Evolutionary conservation across 2,888 invertebrate genomes (phyloP).

Genomic region (Catocala fraxini): DNA sequence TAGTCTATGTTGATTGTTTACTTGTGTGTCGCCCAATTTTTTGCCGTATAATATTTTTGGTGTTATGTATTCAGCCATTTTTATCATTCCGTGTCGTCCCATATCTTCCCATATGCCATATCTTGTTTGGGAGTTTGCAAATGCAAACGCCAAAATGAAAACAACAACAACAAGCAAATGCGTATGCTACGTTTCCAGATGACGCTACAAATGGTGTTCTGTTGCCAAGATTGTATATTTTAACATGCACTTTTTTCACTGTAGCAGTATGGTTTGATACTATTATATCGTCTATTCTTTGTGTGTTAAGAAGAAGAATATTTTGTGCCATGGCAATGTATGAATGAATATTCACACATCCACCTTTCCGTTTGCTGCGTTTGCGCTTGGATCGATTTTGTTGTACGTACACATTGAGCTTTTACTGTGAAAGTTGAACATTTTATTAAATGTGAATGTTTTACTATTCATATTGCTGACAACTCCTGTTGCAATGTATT

Average conservation of each 20-base stretch:
- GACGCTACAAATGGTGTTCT: slow-evolving; percentile 44
- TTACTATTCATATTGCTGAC: background rate
- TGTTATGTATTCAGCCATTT: background rate
- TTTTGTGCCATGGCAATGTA: slow-evolving; percentile 40
- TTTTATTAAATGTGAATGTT: slow-evolving; percentile 17
- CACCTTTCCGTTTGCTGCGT: background rate
- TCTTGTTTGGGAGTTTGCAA: slow-evolving; percentile 47
- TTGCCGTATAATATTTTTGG: background rate
- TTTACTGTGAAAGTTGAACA: too few species aligned
- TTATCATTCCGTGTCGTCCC: slow-evolving; percentile 23
- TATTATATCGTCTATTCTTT: slow-evolving; percentile 41
- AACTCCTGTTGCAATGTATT: too few species aligned
- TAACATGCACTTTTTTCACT: slow-evolving; percentile 19
- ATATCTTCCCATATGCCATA: slow-evolving; percentile 42
- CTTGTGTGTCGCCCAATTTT: background rate
- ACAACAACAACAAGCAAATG: too few species aligned
- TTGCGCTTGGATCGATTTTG: too few species aligned
- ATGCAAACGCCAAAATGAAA: too few species aligned
- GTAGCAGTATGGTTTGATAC: slow-evolving; percentile 18
- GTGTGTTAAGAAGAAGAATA: slow-evolving; percentile 38
- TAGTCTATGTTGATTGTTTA: too few species aligned
- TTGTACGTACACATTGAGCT: too few species aligned
- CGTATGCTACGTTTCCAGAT: slow-evolving; percentile 33
- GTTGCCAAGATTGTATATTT: slow-evolving; percentile 42
- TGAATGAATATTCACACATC: slow-evolving; percentile 35